Evolutionary conservation across 2,888 invertebrate species (phyloP).

Genomic region (Chouioia cunea): DNA sequence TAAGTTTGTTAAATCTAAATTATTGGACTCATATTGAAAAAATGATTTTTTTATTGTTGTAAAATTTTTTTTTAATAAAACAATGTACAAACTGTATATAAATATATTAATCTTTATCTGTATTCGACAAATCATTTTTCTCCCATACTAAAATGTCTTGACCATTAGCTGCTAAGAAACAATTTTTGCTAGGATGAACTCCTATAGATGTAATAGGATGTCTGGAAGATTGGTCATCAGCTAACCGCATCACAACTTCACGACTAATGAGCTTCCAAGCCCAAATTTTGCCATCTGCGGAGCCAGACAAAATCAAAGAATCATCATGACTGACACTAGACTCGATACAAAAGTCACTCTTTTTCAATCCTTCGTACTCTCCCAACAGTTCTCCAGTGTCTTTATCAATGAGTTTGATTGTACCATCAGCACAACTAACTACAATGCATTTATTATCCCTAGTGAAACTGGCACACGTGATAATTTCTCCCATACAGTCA

Average conservation of each 20-base stretch:
- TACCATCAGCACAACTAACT: conserved; percentile 85
- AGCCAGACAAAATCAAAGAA: conserved; percentile 89
- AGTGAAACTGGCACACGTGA: conserved; percentile 88
- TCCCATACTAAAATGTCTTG: conserved; percentile 80
- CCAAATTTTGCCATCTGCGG: conserved; percentile 86
- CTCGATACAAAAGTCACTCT: conserved; percentile 88
- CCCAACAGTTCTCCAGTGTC: conserved; percentile 82
- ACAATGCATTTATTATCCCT: conserved; percentile 94
- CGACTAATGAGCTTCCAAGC: conserved; percentile 92
- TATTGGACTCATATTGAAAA: background rate
- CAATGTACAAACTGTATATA: conserved; percentile 32
- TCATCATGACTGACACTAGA: conserved; percentile 88
- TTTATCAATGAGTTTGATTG: conserved; percentile 90
- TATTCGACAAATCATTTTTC: conserved; percentile 45
- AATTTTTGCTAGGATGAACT: conserved; percentile 83
- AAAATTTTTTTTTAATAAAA: conserved; percentile 24
- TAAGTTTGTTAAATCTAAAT: conserved; percentile 7
- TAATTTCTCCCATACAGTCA: conserved; percentile 87
- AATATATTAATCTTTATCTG: conserved; percentile 17
- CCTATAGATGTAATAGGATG: conserved; percentile 75
- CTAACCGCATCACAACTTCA: conserved; percentile 69
- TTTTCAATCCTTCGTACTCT: conserved; percentile 86
- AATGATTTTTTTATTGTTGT: background rate
- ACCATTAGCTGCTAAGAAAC: conserved; percentile 81
- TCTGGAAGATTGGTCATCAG: conserved; percentile 62